Evolutionary conservation across 2,888 invertebrate genomes (phyloP).

Genomic region (Scaptomyza flava): DNA sequence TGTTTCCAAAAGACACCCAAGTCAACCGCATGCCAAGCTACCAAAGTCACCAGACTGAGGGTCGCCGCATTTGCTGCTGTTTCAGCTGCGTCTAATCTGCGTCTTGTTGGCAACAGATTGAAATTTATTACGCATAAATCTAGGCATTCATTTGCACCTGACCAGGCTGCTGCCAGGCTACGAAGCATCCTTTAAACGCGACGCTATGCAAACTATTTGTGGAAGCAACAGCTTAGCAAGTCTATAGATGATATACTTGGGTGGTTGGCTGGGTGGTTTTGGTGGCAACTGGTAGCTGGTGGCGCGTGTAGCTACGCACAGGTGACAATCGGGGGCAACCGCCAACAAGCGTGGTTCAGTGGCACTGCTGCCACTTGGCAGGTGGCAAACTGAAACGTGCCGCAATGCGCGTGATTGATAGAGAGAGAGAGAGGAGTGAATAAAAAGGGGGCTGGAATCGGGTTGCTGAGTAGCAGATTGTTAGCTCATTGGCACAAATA

Average conservation of each 20-base stretch:
- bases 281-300: conserved; percentile 12
- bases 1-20: conserved; percentile 16
- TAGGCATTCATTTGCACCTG: conserved; percentile 81
- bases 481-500: conserved; percentile 51
- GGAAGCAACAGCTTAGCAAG: conserved; percentile 61
- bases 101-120: conserved; percentile 82
- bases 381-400: conserved; percentile 52
- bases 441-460: not conserved
- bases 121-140: conserved; percentile 84
- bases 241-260: not conserved
- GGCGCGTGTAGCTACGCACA: conserved; percentile 63
- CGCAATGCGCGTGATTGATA: conserved; percentile 63
- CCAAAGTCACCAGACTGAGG: conserved; percentile 15
- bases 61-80: conserved; percentile 1
- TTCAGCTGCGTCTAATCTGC: conserved; percentile 64
- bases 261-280: not conserved
- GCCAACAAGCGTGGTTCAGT: conserved; percentile 19
- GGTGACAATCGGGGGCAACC: conserved; percentile 65
- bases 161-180: conserved; percentile 24
- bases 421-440: not conserved
- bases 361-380: conserved; percentile 9
- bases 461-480: conserved; percentile 17
- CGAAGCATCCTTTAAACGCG: conserved; percentile 37
- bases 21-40: conserved; percentile 45
- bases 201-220: conserved; percentile 72